Evolutionary conservation across 1,140 invertebrate species (phyloP).

Genomic region (Aphidius ervi): DNA sequence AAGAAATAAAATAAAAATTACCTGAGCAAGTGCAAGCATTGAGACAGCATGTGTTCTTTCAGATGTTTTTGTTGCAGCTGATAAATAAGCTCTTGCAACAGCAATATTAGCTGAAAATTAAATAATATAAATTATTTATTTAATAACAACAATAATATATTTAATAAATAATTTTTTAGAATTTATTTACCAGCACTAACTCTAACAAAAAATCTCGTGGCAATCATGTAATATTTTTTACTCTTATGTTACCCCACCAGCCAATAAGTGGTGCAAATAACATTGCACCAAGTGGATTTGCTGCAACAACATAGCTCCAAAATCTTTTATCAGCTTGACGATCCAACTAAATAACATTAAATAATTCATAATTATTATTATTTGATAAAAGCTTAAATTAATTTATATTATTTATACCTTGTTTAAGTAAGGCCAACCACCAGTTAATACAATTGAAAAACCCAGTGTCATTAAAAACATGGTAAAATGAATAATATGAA

Average conservation of each 20-base stretch:
- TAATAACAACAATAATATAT: slow-evolving; percentile 2
- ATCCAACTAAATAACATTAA: slow-evolving; percentile 64
- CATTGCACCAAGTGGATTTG: slow-evolving; percentile 85
- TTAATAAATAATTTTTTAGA: not conserved
- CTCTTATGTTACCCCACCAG: slow-evolving; percentile 75
- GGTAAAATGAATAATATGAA: slow-evolving; percentile 83
- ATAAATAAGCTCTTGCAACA: slow-evolving; percentile 79
- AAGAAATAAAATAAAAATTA: slow-evolving; percentile 25
- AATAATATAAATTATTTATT: slow-evolving; percentile 10
- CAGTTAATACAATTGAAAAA: slow-evolving; percentile 85
- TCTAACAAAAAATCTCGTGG: slow-evolving; percentile 75
- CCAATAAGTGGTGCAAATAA: slow-evolving; percentile 82
- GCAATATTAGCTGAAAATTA: slow-evolving; percentile 74
- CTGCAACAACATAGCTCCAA: slow-evolving; percentile 80
- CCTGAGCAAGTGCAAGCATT: slow-evolving; percentile 78
- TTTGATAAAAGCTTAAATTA: not conserved
- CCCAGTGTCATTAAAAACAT: slow-evolving; percentile 89
- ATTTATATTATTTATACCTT: slow-evolving; percentile 58
- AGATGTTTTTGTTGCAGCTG: slow-evolving; percentile 72
- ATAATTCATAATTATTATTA: not conserved
- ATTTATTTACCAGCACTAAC: slow-evolving; percentile 72
- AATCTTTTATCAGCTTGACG: slow-evolving; percentile 72
- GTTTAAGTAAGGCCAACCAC: slow-evolving; percentile 84
- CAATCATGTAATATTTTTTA: slow-evolving; percentile 67
- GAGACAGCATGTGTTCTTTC: slow-evolving; percentile 83